Evolutionary conservation across 1,140 invertebrate genomes (phyloP).

Genomic region (Bicyclus anynana): DNA sequence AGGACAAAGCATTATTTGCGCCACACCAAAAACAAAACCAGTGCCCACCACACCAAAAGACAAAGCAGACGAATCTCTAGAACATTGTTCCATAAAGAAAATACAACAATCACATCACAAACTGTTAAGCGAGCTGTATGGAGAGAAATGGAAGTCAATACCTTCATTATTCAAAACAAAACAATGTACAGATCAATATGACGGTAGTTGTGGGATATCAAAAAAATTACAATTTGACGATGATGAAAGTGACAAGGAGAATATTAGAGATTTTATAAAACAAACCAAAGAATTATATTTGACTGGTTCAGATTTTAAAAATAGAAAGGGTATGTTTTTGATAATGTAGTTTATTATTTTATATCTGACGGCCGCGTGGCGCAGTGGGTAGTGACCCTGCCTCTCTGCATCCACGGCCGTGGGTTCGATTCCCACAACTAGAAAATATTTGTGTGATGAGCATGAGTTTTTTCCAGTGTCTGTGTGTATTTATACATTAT

Average conservation of each 20-base stretch:
- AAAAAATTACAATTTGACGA: constrained; percentile 64
- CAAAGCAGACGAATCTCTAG: constrained; percentile 48
- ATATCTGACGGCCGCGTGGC: no score
- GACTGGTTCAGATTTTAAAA: constrained; percentile 50
- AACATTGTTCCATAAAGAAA: constrained; percentile 61
- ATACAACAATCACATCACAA: constrained; percentile 63
- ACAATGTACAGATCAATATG: constrained; percentile 39
- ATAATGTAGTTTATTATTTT: no score
- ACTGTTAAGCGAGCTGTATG: constrained; percentile 58
- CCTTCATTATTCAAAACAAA: constrained; percentile 54
- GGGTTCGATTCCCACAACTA: no score
- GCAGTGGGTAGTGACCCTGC: no score
- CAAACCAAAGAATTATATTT: constrained; percentile 49
- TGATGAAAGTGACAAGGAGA: constrained; percentile 59
- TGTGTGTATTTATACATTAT: no score
- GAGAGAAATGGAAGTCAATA: constrained; percentile 64
- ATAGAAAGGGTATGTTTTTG: constrained; percentile 18
- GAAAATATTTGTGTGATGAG: no score
- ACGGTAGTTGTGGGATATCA: constrained; percentile 39
- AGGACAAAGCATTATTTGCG: constrained; percentile 58
- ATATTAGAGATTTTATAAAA: constrained; percentile 42
- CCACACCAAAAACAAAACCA: constrained; percentile 46
- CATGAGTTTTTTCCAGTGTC: no score
- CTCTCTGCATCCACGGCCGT: no score
- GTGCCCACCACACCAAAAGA: constrained; percentile 57